Conservation (phyloP, 2,888 invertebrate genomes). For the Megamerina dolium region DNA sequence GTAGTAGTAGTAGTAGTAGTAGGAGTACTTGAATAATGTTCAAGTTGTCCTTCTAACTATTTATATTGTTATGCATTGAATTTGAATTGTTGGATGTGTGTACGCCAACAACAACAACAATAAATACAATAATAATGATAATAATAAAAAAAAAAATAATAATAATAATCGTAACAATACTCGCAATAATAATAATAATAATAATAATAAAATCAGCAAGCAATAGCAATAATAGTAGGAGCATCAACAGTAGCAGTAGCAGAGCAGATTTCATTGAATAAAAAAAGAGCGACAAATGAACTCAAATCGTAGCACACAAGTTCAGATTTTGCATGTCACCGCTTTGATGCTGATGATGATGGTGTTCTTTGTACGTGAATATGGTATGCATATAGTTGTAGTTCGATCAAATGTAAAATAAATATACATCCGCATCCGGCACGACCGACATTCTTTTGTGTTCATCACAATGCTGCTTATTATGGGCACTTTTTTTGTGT, state of each 20-base stretch:
- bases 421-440: too few species aligned
- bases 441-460: too few species aligned
- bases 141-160: conserved; percentile 4
- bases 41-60: conserved; percentile 1
- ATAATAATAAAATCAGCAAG: not conserved
- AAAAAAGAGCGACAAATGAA: not conserved
- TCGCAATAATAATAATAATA: not conserved
- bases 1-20: not conserved
- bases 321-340: conserved; percentile 11
- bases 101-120: not conserved
- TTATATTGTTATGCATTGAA: not conserved
- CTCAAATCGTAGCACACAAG: conserved; percentile 4
- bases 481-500: conserved; percentile 27
- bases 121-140: not conserved
- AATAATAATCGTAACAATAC: not conserved
- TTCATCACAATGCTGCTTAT: conserved; percentile 44
- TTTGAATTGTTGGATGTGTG: not conserved
- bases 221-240: too few species aligned
- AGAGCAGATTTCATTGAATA: too few species aligned
- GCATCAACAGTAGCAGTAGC: too few species aligned
- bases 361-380: too few species aligned
- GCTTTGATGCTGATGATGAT: not conserved
- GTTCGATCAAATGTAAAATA: conserved; percentile 21
- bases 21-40: conserved; percentile 10
- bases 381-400: too few species aligned